phyloP scores from a whole-genome alignment of 2,797 vertebrate species.

The Pangasius sanitwongsei region DNA sequence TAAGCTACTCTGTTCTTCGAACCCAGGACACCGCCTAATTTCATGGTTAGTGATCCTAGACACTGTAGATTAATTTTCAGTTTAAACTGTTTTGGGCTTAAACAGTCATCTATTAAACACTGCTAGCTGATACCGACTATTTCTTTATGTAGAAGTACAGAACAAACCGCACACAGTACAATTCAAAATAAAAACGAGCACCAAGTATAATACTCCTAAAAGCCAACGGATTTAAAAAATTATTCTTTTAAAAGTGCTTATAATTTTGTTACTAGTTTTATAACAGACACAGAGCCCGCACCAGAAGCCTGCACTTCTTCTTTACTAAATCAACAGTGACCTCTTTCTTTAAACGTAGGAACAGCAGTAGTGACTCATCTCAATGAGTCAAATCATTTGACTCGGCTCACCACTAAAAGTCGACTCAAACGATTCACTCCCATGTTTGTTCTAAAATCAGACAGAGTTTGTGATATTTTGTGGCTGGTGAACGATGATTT shows the following conservation, averaged over 20 bases:
- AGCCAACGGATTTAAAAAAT: neutral
- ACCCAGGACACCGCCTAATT: conserved; percentile 21
- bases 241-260: neutral
- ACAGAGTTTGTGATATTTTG: neutral
- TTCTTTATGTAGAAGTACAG: neutral
- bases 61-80: conserved; percentile 34
- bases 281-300: neutral
- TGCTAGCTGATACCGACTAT: neutral
- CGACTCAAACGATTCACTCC: neutral
- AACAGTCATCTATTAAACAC: conserved; percentile 57
- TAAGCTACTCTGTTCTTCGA: neutral
- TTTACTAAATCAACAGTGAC: conserved; percentile 81
- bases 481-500: too few relatives aligned
- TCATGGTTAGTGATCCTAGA: conserved; percentile 30
- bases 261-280: neutral
- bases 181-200: neutral
- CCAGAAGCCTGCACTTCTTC: neutral
- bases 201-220: neutral
- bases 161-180: neutral
- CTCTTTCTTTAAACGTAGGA: conserved; percentile 74
- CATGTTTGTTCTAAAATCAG: neutral
- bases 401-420: neutral
- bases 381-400: conserved; percentile 14
- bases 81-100: conserved; percentile 26
- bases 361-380: conserved; percentile 58